Conservation (phyloP, 2,113 vertebrate genomes). For the Tachysurus fulvidraco region DNA sequence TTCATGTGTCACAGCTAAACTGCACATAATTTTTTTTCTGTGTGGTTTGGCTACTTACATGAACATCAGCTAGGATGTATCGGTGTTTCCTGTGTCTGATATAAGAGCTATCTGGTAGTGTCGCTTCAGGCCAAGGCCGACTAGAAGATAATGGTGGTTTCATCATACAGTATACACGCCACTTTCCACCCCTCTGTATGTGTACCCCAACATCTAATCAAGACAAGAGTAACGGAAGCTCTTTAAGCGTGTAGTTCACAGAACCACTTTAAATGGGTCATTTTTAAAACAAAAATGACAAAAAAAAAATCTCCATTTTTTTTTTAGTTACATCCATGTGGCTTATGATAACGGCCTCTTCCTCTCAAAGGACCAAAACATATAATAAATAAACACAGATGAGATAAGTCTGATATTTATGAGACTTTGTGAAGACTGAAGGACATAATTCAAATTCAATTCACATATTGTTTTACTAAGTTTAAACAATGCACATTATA, state of each 20-base stretch:
- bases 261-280: not conserved
- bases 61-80: not conserved
- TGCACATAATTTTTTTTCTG: not conserved
- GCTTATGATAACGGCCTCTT: not conserved
- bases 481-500: too few relatives aligned
- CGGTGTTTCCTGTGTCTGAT: conserved; percentile 33
- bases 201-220: not conserved
- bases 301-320: not conserved
- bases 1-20: not conserved
- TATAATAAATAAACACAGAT: not conserved
- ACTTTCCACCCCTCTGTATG: not conserved
- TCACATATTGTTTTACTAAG: too few relatives aligned
- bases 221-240: not conserved
- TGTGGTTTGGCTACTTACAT: conserved; percentile 23
- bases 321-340: not conserved
- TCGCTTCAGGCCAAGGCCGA: not conserved
- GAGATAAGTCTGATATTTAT: too few relatives aligned
- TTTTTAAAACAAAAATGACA: not conserved
- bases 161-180: not conserved
- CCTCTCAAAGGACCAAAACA: not conserved
- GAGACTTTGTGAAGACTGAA: not conserved
- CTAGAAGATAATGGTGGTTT: not conserved
- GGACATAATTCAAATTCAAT: too few relatives aligned
- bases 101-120: not conserved
- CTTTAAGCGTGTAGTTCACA: not conserved